Evolutionary conservation across 2,113 vertebrate genomes (phyloP), one percentile per base, ranked within the genome.

Genomic region (Macrotis lagotis): DNA sequence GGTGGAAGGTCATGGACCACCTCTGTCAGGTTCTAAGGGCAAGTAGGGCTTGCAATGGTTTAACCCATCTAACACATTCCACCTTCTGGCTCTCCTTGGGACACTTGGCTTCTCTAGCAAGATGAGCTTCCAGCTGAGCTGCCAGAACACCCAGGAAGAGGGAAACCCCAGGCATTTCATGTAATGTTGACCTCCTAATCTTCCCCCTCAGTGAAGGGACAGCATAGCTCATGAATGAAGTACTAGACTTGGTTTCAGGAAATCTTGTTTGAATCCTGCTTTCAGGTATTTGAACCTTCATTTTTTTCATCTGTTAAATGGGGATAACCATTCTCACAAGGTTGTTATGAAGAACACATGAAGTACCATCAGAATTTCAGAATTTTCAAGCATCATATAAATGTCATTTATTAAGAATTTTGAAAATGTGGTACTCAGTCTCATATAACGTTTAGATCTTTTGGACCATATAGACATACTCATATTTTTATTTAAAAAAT

Each of bases 201-300:
- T 74, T 74, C 37, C 66, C 12, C 50, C 28, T 91, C 1, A 93
- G 0, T 28, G 50, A 55, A 95, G 50, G 22, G 22, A 51, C 74
- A 26, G 90, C 74, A 89, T 37, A 8, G 48, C 53, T 94, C 16
- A 51, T 93, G 89, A 95, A 74, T 91, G 51, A 97, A 95, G 91
- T 89, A n/a, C 12, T 25, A 25, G 52, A 88, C 91, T 1, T 93
- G 22, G 91, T 16, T n/a, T 74, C 59, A 74, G 31, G 31, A 37
- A 16, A 66, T 16, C 59, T 66, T 28, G 51, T 55, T 28, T 28
- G 53, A 55, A 55, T 10, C 53, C 26, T 59, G 26, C 26, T 8
- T 59, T 53, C 52, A 53, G 52, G 25, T 53, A 8, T 1, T 53
- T 26, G 53, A 28, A 8, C 51, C 51, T 52, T 24, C 22, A 10